These are phyloP conservation scores for Chrysopilus asiliformis DNA, from an alignment of 2,888 invertebrate genomes.

Conservation along the genomic window DNA sequence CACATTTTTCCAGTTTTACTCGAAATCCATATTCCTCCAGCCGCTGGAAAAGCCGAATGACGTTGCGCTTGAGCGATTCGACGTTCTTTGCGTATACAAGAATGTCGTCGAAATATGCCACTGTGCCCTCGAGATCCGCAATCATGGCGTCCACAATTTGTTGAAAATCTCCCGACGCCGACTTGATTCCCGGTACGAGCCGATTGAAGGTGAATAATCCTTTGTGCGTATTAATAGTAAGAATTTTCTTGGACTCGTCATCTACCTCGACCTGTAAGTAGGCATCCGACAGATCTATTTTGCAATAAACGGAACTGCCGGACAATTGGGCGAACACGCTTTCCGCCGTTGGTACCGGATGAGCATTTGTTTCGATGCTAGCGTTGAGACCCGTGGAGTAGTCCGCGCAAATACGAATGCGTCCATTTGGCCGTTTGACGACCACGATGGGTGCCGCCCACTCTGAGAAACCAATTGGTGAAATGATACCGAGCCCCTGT, in stretches of 20 bases:
- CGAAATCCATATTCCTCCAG: slow-evolving; percentile 8
- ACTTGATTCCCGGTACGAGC: slow-evolving; percentile 13
- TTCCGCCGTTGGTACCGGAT: slow-evolving; percentile 11
- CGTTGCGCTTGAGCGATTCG: too few species aligned
- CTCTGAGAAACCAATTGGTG: slow-evolving; percentile 15
- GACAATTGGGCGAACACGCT: neutral
- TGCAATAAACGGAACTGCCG: neutral
- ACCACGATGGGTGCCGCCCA: slow-evolving; percentile 17
- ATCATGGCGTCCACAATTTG: slow-evolving; percentile 13
- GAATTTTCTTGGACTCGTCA: slow-evolving; percentile 13
- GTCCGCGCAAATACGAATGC: slow-evolving; percentile 16
- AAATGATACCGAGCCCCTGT: slow-evolving; percentile 11
- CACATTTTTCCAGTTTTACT: slow-evolving; percentile 12
- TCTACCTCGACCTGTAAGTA: slow-evolving; percentile 16
- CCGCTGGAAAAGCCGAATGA: slow-evolving; percentile 4
- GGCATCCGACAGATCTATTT: slow-evolving; percentile 10
- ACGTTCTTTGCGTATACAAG: too few species aligned
- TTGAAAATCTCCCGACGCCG: slow-evolving; percentile 15
- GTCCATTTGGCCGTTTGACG: slow-evolving; percentile 13
- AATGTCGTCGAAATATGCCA: slow-evolving; percentile 14
- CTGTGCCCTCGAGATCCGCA: slow-evolving; percentile 9
- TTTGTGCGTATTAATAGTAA: neutral
- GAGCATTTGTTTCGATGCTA: slow-evolving; percentile 14
- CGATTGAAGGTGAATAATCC: slow-evolving; percentile 9
- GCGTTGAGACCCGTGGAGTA: slow-evolving; percentile 17